Evolutionary conservation across 2,113 vertebrate genomes (phyloP).

Genomic region (Scortum barcoo): DNA sequence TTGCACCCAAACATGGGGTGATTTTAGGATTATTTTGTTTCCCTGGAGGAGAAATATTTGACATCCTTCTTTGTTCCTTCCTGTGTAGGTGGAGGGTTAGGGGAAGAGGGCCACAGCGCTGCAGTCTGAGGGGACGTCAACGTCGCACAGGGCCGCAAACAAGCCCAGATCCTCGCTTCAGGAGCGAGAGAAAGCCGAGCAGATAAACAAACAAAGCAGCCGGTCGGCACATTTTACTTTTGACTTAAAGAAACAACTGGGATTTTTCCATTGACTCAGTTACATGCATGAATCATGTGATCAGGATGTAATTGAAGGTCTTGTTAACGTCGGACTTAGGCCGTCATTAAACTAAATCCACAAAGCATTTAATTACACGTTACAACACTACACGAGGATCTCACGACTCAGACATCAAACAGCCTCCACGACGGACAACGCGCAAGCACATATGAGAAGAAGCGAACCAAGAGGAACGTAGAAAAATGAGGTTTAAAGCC

Average conservation of each 20-base stretch:
- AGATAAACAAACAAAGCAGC: slow-evolving; percentile 90
- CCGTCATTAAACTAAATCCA: slow-evolving; percentile 55
- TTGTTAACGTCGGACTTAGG: slow-evolving; percentile 30
- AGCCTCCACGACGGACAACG: not conserved
- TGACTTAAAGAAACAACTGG: not conserved
- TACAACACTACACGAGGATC: slow-evolving; percentile 31
- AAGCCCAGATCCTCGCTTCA: slow-evolving; percentile 90
- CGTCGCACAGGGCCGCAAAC: slow-evolving; percentile 89
- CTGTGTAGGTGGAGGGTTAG: slow-evolving; percentile 90
- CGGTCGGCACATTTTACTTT: slow-evolving; percentile 73
- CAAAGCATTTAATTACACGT: slow-evolving; percentile 58
- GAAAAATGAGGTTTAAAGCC: slow-evolving; percentile 20
- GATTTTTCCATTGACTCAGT: slow-evolving; percentile 22
- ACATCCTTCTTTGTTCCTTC: not conserved
- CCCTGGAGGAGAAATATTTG: not conserved
- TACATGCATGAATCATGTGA: slow-evolving; percentile 15
- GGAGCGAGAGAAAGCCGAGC: slow-evolving; percentile 89
- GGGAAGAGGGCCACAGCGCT: slow-evolving; percentile 89
- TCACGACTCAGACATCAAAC: slow-evolving; percentile 19
- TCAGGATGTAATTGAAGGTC: slow-evolving; percentile 50
- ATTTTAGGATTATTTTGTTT: slow-evolving; percentile 25
- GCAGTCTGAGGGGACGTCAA: slow-evolving; percentile 92
- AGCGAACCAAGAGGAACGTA: not conserved
- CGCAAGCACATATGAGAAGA: not conserved
- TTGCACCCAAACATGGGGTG: not conserved